Evolutionary conservation across 1,140 invertebrate genomes (phyloP), one percentile per base, ranked within the genome.

Genomic region (Bathynomus jamesi): DNA sequence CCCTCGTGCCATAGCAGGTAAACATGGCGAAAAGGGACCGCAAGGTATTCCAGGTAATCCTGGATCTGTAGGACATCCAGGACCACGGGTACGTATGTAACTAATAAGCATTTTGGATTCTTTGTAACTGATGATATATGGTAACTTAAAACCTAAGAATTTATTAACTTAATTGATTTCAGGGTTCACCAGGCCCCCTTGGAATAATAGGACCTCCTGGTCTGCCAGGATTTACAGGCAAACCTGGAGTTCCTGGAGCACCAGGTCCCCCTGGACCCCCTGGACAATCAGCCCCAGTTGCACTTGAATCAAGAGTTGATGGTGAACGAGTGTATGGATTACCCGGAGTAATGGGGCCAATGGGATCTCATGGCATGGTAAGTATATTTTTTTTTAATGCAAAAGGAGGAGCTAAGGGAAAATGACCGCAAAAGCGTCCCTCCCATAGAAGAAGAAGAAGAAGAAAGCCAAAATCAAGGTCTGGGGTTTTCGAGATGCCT

Each of bases 171-270:
- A 3, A 53, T 53, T 53, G 75, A n/a, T 40, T 67, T 24, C 60
- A 79, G 76, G 83, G 83, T 62, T 73, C 78, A n/a, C 70, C 78
- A 70, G 81, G 80, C 67, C 73, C 78, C 4, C 67, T 79, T 53
- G 83, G 82, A 11, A 67, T 79, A 28, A 70, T 74, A 40, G 81
- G 81, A 31, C 75, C 77, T 32, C 74, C 78, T n/a, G 81, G 81
- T 53, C 61, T 76, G 29, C 77, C 78, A 27, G 84, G 83, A 30
- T 78, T 81, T 25, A 78, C 81, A 60, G 84, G 84, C 61, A 76
- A 80, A 27, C 78, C 80, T 27, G 85, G 85, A 25, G 31, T 67
- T 11, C 78, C 74, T 5, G 78, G 78, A 2, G 71, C 67, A 13
- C 74, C 65, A 2, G 78, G 78, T 25, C 73, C 72, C 17, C 76